These are phyloP conservation scores for Petrolisthes manimaculis DNA, from an alignment of 2,888 invertebrate species.

Conservation along the genomic window DNA sequence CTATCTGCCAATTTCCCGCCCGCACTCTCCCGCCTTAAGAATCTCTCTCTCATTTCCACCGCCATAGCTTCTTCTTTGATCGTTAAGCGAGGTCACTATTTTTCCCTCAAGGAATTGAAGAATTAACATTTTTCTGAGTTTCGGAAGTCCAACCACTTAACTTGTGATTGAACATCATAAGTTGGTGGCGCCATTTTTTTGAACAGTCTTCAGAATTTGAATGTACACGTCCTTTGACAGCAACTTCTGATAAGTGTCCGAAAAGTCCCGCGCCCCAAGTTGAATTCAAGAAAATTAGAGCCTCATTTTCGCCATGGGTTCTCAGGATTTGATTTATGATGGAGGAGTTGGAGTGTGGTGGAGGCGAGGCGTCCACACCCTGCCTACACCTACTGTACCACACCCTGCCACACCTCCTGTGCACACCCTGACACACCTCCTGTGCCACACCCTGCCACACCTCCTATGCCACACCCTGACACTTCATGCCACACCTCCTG, in stretches of 20 bases:
- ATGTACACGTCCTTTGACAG: conserved; percentile 53
- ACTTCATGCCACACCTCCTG: no score
- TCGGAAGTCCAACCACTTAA: conserved; percentile 58
- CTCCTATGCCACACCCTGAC: no score
- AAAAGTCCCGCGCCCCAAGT: not conserved
- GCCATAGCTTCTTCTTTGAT: conserved; percentile 58
- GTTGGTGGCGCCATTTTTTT: conserved; percentile 43
- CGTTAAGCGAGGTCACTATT: conserved; percentile 49
- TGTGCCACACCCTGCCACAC: no score
- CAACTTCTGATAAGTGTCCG: conserved; percentile 25
- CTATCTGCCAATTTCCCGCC: not conserved
- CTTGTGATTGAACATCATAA: conserved; percentile 60
- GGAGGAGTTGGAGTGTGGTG: not conserved
- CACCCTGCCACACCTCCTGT: no score
- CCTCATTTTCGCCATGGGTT: not conserved
- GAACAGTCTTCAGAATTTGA: conserved; percentile 41
- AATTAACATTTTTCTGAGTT: conserved; percentile 45
- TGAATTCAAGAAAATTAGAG: conserved; percentile 2
- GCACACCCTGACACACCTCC: no score
- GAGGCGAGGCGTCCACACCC: no score
- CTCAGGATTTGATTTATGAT: not conserved
- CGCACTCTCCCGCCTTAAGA: conserved; percentile 34
- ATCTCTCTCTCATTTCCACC: conserved; percentile 48
- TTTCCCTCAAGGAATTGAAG: conserved; percentile 40
- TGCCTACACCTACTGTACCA: no score